A percentile compares a stretch with the other conserved stretches of the same genome.
Evolutionary conservation across 2,888 invertebrate species (phyloP).

Genomic region (Chaetoderma sp.): DNA sequence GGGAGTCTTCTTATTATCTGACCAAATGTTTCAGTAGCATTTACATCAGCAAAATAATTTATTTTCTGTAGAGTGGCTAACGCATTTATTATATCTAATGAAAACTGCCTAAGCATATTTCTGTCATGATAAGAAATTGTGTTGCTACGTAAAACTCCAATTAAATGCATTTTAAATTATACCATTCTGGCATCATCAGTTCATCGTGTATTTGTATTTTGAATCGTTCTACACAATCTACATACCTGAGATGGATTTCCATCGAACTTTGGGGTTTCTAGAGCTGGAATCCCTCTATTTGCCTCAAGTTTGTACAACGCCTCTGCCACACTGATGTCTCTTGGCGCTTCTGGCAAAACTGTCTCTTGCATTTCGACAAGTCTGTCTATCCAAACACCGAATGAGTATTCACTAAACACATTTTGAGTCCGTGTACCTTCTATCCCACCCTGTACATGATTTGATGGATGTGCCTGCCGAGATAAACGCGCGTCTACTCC

Average conservation of each 20-base stretch:
- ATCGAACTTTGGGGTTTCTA: background rate
- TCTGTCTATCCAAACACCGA: constrained; percentile 12
- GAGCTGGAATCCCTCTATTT: background rate
- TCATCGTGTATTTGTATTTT: constrained; percentile 24
- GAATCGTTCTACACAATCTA: constrained; percentile 20
- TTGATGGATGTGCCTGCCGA: too few species aligned
- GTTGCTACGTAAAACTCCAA: constrained; percentile 1
- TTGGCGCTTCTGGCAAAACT: background rate
- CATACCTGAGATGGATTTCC: constrained; percentile 3
- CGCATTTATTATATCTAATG: constrained; percentile 4
- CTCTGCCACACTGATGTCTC: background rate
- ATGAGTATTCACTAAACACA: too few species aligned
- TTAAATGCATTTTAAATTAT: background rate
- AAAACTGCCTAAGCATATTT: background rate
- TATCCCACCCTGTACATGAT: too few species aligned
- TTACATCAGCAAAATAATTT: constrained; percentile 1
- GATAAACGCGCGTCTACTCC: too few species aligned
- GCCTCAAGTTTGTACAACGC: constrained; percentile 11
- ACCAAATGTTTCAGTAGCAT: constrained; percentile 6
- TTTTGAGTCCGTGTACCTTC: too few species aligned
- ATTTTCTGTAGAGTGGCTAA: constrained; percentile 8
- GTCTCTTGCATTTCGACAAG: background rate
- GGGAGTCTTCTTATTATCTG: constrained; percentile 8
- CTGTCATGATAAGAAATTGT: constrained; percentile 1
- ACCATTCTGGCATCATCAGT: constrained; percentile 17